These are phyloP conservation scores for Caracal caracal DNA, from an alignment of 2,113 vertebrate genomes.

Conservation along the genomic window DNA sequence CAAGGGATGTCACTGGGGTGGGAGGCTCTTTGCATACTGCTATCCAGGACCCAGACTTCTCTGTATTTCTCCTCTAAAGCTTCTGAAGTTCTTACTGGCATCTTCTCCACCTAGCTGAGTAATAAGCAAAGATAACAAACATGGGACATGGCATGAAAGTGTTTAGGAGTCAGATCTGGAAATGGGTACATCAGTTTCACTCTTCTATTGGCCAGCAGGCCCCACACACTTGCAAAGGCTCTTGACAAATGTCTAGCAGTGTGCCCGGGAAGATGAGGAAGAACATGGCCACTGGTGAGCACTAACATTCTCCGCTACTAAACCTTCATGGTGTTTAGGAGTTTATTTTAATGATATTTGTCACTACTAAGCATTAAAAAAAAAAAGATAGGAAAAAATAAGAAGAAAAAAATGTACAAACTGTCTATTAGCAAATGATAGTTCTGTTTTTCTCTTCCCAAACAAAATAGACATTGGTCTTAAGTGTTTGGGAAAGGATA, in stretches of 20 bases:
- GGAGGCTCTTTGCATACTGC: neutral
- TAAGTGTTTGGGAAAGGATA: neutral
- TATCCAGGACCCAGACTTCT: neutral
- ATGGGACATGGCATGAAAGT: rapidly evolving
- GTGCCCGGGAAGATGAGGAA: neutral
- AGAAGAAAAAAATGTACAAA: neutral
- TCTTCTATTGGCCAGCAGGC: neutral
- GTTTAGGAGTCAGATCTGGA: neutral
- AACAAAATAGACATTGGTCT: neutral
- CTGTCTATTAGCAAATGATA: neutral
- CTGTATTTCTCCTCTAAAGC: neutral
- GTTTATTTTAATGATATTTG: neutral
- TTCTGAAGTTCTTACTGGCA: neutral
- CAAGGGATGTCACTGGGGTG: rapidly evolving
- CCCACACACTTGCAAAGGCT: neutral
- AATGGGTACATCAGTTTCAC: rapidly evolving
- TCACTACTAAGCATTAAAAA: neutral
- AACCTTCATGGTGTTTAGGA: neutral
- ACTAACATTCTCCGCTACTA: rapidly evolving
- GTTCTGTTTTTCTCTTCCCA: neutral
- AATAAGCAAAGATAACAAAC: neutral
- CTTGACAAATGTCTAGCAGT: neutral
- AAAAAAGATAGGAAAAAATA: neutral
- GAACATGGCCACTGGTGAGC: rapidly evolving
- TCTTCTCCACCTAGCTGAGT: neutral